Percentiles rank a stretch among this genome's conserved stretches.
These are phyloP conservation scores for Drosophila sp. DNA, from an alignment of 1,140 invertebrate species.

Conservation along the genomic window DNA sequence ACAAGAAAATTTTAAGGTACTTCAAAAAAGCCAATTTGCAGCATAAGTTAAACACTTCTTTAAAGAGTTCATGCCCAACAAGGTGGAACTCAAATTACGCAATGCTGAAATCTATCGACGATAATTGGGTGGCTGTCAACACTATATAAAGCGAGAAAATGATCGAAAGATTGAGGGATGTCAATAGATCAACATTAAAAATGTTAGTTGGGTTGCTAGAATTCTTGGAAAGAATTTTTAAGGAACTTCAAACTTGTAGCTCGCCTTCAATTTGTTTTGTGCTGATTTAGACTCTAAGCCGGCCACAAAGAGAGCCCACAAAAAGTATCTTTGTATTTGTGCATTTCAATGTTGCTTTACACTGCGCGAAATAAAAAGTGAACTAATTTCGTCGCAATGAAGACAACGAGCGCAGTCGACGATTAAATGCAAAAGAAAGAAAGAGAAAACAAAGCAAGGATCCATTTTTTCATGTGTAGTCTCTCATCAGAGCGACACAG, in stretches of 20 bases:
- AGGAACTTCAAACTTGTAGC: conserved; percentile 32
- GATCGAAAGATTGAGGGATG: neutral
- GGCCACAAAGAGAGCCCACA: no score
- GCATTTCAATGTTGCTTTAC: no score
- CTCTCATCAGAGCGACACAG: no score
- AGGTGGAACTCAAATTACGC: conserved; percentile 7
- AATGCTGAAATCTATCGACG: conserved; percentile 8
- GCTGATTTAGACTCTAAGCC: neutral
- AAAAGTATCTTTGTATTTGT: no score
- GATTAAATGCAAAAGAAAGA: no score
- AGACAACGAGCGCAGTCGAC: no score
- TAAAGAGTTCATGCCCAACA: conserved; percentile 21
- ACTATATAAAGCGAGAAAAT: conserved; percentile 28
- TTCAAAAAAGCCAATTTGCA: conserved; percentile 8
- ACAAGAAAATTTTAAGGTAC: neutral
- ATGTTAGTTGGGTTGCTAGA: conserved; percentile 31
- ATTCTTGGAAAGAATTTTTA: conserved; percentile 42
- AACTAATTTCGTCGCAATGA: no score
- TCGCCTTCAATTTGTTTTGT: conserved; percentile 46
- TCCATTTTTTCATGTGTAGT: no score
- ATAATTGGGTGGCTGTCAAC: neutral
- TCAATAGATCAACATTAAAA: conserved; percentile 29
- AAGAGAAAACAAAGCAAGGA: no score
- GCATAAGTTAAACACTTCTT: conserved; percentile 12
- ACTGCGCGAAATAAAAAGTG: no score